Evolutionary conservation across 2,888 invertebrate genomes (phyloP).

Genomic region (Pinctada fucata): DNA sequence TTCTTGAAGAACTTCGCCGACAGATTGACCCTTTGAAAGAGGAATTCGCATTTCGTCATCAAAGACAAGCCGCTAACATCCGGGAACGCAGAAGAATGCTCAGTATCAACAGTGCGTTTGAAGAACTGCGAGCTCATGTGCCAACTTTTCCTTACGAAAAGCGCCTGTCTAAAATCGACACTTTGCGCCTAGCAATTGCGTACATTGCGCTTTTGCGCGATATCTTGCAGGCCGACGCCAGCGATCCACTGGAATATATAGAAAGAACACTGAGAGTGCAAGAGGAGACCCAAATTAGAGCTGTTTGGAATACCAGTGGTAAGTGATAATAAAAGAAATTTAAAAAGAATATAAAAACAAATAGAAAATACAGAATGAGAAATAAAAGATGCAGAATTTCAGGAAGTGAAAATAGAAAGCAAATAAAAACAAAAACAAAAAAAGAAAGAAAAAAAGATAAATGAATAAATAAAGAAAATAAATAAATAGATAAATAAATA

Average conservation of each 20-base stretch:
- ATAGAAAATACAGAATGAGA: no score
- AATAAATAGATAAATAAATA: background rate
- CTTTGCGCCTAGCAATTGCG: constrained; percentile 95
- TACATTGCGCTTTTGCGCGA: constrained; percentile 89
- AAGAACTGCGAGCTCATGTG: constrained; percentile 97
- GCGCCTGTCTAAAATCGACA: constrained; percentile 98
- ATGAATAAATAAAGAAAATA: background rate
- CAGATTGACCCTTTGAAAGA: constrained; percentile 38
- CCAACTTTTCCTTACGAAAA: constrained; percentile 99
- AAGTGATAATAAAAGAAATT: constrained; percentile 32
- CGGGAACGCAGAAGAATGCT: constrained; percentile 98
- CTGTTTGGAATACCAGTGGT: constrained; percentile 98
- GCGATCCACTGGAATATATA: constrained; percentile 94
- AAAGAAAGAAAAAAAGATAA: background rate
- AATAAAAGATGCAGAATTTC: no score
- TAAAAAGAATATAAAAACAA: background rate
- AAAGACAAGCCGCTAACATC: constrained; percentile 94
- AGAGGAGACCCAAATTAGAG: constrained; percentile 89
- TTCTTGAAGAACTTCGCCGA: constrained; percentile 19
- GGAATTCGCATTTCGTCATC: constrained; percentile 72
- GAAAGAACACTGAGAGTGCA: constrained; percentile 87
- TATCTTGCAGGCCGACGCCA: constrained; percentile 84
- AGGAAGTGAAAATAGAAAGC: no score
- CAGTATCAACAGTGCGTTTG: constrained; percentile 94
- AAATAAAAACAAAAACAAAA: no score